Conservation (phyloP, 1,140 invertebrate genomes). For the Delia radicum region DNA sequence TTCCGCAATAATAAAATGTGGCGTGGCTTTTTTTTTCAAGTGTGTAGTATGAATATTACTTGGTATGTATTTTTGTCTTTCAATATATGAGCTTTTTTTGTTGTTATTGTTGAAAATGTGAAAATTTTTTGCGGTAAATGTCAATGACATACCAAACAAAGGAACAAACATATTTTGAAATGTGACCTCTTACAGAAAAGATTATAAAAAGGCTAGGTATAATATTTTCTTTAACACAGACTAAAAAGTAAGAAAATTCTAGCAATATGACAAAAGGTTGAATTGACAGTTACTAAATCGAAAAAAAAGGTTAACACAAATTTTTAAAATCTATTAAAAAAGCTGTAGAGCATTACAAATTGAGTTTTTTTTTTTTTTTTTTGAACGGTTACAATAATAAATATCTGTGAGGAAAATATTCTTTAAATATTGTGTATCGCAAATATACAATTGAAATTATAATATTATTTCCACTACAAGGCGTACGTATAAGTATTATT, state of each 20-base stretch:
- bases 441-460: too few species aligned
- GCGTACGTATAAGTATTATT: too few species aligned
- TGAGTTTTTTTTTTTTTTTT: too few species aligned
- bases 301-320: too few species aligned
- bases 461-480: too few species aligned
- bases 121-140: constrained; percentile 19
- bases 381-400: too few species aligned
- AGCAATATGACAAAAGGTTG: neutral
- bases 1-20: constrained; percentile 3
- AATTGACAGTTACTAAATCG: too few species aligned
- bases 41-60: neutral
- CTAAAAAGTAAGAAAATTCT: neutral
- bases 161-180: constrained; percentile 10
- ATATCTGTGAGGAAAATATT: too few species aligned
- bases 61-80: neutral
- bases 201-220: neutral
- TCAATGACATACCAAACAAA: constrained; percentile 19
- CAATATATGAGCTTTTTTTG: neutral
- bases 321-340: too few species aligned
- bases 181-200: neutral
- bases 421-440: too few species aligned
- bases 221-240: neutral
- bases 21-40: neutral
- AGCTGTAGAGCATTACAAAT: too few species aligned
- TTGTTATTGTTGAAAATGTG: constrained; percentile 3